Conservation (phyloP, 2,113 vertebrate species). For the Egretta garzetta region DNA sequence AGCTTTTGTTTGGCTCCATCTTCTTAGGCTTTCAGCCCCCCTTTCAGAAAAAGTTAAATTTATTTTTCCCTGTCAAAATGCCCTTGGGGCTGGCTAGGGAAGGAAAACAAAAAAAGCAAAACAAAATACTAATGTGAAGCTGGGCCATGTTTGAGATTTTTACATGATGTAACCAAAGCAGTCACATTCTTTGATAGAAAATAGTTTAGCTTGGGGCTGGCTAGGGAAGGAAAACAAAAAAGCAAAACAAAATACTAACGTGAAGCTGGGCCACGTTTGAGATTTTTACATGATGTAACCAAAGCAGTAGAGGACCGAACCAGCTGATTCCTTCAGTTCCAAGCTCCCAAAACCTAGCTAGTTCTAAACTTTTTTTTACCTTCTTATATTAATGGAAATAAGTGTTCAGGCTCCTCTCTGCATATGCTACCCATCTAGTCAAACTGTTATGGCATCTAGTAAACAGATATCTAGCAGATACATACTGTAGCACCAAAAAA, state of each 20-base stretch:
- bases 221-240: background rate
- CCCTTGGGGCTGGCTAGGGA: background rate
- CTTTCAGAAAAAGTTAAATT: background rate
- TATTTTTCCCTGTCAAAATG: background rate
- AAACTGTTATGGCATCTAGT: background rate
- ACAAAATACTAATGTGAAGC: background rate
- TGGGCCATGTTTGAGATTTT: background rate
- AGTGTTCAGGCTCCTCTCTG: background rate
- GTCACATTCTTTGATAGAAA: no score
- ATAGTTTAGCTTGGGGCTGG: background rate
- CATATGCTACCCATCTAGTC: background rate
- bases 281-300: background rate
- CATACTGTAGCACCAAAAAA: background rate
- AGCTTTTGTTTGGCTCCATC: background rate
- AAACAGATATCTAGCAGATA: background rate
- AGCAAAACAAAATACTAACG: background rate
- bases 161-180: background rate
- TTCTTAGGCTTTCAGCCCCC: background rate
- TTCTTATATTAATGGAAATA: background rate
- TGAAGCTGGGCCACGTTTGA: background rate
- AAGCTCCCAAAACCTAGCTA: background rate
- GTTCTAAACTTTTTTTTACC: background rate
- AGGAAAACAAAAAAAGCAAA: background rate
- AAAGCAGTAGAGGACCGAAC: background rate
- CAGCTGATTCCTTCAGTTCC: background rate